Evolutionary conservation across 1,140 invertebrate species (phyloP), one percentile per base, ranked within the genome.

Genomic region (Aphaenogaster floridana): DNA sequence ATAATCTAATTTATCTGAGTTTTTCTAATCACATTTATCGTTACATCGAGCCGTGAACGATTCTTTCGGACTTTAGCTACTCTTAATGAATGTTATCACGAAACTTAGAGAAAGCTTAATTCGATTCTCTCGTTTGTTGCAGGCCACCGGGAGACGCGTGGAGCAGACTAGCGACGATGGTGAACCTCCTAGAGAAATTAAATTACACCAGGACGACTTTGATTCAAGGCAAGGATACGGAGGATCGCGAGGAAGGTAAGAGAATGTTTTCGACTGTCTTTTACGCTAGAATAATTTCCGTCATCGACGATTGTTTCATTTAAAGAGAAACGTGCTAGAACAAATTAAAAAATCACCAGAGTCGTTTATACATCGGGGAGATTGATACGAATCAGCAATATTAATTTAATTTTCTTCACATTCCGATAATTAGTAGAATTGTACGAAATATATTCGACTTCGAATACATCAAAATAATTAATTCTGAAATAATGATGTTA

Each of bases 91-190:
- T 61, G 5, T 86, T 86, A 59, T 78, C 50, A 21, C n/a, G 48
- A 66, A 28, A 45, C 9, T 69, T 81, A 21, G 92, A 63, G 3
- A 8, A 84, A 9, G 7, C 17, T 84, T 28, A 74, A 74, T 11
- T 74, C 17, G 54, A 83, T 36, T 17, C 1, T 61, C 15, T 74
- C 4, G 93, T 92, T 93, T 94, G 89, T 94, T 96, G 52, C 95
- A 98, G 98, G 79, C 96, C 96, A 45, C 95, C 97, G 69, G 97
- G 97, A 85, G 97, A 98, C 95, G 97, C 97, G 2, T 98, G 98
- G 98, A 96, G 96, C 88, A 96, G 97, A 93, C 94, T 98, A 63
- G 98, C 98, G 17, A 96, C 96, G 42, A 95, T 98, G 86, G 97
- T 98, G 93, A 97, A 97, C 92, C 96, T 97, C 59, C 93, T 98